Evolutionary conservation across 1,140 invertebrate species (phyloP), one percentile per base, ranked within the genome.

Genomic region (Tetragnatha versicolor): DNA sequence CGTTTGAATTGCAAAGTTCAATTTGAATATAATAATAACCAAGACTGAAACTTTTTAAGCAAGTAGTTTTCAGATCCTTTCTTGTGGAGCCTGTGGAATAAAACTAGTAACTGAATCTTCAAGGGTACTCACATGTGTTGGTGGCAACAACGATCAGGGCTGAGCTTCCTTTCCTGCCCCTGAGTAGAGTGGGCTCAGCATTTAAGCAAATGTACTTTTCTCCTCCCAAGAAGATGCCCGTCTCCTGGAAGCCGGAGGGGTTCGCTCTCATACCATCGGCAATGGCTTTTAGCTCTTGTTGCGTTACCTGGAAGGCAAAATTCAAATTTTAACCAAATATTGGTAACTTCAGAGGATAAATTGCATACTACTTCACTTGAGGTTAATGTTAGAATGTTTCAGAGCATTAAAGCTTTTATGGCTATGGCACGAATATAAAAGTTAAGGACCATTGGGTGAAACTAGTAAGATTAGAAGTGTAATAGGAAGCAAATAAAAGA

Each of bases 81-180:
- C n/a, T n/a, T n/a, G n/a, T n/a, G n/a, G n/a, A n/a, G n/a, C n/a
- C n/a, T n/a, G n/a, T n/a, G n/a, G n/a, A n/a, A n/a, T n/a, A n/a
- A n/a, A n/a, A n/a, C n/a, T n/a, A n/a, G n/a, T n/a, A n/a, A n/a
- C n/a, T n/a, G n/a, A n/a, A n/a, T n/a, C n/a, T n/a, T n/a, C n/a
- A n/a, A n/a, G 12, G 17, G 14, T 25, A 75, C 72, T 80, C 45
- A 80, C 79, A 80, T 61, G 70, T 80, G 42, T 81, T 81, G 29
- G 81, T 81, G 14, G 73, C 79, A 25, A 81, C 81, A 17, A 81
- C 79, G 60, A 68, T 70, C 20, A 81, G 27, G 45, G 81, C 81
- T 22, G 81, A 81, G 33, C 79, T 81, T 55, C 79, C 81, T 72
- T 81, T 81, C 39, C 81, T 76, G 31, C 81, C 81, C 47, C 81